Conservation (phyloP, 2,797 vertebrate genomes). For the Anolis apletophallus region DNA sequence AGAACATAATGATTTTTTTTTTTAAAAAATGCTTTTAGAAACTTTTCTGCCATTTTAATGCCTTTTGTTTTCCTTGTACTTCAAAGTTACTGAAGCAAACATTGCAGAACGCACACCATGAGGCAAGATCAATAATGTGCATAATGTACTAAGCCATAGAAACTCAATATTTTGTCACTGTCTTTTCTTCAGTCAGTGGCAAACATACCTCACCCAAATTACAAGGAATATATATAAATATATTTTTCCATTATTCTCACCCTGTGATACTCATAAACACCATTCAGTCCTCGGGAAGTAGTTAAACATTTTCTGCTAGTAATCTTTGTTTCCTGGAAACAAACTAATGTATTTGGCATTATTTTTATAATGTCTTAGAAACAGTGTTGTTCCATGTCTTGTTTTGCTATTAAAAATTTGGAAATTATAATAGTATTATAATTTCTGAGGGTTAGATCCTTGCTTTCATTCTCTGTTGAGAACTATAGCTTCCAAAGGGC, state of each 20-base stretch:
- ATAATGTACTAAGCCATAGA: constrained; percentile 5
- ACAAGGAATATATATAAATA: constrained; percentile 39
- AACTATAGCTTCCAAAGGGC: too few relatives aligned
- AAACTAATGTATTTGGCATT: neutral
- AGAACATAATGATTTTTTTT: constrained; percentile 35
- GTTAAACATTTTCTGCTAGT: neutral
- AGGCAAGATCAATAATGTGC: constrained; percentile 34
- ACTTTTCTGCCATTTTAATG: constrained; percentile 19
- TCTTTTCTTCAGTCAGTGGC: constrained; percentile 46
- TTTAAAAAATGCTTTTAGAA: constrained; percentile 25
- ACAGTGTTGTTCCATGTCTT: neutral
- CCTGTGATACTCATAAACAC: neutral
- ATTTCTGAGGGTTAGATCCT: neutral
- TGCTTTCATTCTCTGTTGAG: too few relatives aligned
- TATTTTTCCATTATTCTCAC: constrained; percentile 9
- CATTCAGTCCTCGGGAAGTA: constrained; percentile 10
- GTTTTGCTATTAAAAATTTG: neutral
- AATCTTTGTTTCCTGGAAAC: neutral
- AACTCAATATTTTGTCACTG: constrained; percentile 44
- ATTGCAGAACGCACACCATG: constrained; percentile 32
- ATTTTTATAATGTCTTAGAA: constrained; percentile 20
- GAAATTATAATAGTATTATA: neutral
- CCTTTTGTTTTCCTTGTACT: constrained; percentile 23
- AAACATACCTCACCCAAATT: constrained; percentile 31
- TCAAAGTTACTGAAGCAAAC: constrained; percentile 42